These are phyloP conservation scores for Incurvaria masculella DNA, from an alignment of 2,888 invertebrate species.

Conservation along the genomic window DNA sequence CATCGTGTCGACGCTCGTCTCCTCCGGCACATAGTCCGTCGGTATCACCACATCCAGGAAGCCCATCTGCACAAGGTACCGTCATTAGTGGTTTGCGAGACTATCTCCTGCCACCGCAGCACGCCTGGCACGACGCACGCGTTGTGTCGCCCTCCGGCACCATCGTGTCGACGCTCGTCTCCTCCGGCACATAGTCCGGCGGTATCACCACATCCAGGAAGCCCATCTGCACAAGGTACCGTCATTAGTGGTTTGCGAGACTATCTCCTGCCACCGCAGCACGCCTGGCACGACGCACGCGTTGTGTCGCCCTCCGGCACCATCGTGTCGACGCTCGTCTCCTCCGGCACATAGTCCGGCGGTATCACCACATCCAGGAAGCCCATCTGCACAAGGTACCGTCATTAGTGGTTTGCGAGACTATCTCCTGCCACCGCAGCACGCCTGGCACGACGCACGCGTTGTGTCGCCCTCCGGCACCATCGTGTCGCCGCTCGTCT, in stretches of 20 bases:
- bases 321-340: no score
- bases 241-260: no score
- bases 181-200: slow-evolving; percentile 75
- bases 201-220: slow-evolving; percentile 77
- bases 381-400: no score
- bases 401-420: no score
- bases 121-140: slow-evolving; percentile 55
- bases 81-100: no score
- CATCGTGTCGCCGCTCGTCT: slow-evolving; percentile 78
- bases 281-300: no score
- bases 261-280: no score
- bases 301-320: no score
- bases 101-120: no score
- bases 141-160: slow-evolving; percentile 72
- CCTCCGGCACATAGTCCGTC: slow-evolving; percentile 75
- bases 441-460: slow-evolving; percentile 63
- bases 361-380: no score
- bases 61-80: slow-evolving; percentile 67
- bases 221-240: slow-evolving; percentile 67
- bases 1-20: slow-evolving; percentile 78
- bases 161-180: slow-evolving; percentile 78
- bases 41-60: slow-evolving; percentile 77
- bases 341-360: no score
- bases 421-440: slow-evolving; percentile 74
- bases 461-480: slow-evolving; percentile 72